phyloP scores from a whole-genome alignment of 1,140 invertebrate genomes.

The Ips nitidus region DNA sequence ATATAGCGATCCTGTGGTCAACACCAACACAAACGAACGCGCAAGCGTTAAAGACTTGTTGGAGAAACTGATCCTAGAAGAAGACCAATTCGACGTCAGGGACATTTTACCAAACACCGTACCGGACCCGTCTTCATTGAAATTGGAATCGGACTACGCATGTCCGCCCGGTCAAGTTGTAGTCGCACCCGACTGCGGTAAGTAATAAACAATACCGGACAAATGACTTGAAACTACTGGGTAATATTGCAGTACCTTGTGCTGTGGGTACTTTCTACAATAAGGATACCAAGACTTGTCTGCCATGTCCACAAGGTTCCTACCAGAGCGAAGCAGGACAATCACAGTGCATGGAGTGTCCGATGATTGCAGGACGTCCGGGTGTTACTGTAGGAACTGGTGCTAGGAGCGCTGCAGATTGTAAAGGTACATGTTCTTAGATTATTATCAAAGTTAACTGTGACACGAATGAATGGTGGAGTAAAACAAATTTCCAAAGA shows the following conservation, averaged over 20 bases:
- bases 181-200: constrained; percentile 87
- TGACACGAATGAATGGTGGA: no score
- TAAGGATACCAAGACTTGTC: constrained; percentile 71
- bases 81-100: constrained; percentile 89
- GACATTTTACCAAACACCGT: constrained; percentile 92
- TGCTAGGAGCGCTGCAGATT: constrained; percentile 83
- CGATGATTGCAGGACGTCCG: constrained; percentile 79
- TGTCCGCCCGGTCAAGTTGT: constrained; percentile 92
- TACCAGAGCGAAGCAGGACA: constrained; percentile 95
- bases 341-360: constrained; percentile 83
- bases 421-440: constrained; percentile 67
- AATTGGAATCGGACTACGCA: constrained; percentile 86
- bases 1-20: constrained; percentile 82
- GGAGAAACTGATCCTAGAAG: constrained; percentile 85
- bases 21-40: constrained; percentile 82
- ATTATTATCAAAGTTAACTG: no score
- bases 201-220: constrained; percentile 41
- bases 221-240: not conserved
- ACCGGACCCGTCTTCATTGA: constrained; percentile 86
- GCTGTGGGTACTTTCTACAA: constrained; percentile 90
- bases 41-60: constrained; percentile 79
- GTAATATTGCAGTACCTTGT: constrained; percentile 75
- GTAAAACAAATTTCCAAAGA: no score
- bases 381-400: constrained; percentile 85
- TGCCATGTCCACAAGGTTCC: constrained; percentile 82